Evolutionary conservation across 1,140 invertebrate genomes (phyloP), one percentile per base, ranked within the genome.

Genomic region (Chironomus striatipennis): DNA sequence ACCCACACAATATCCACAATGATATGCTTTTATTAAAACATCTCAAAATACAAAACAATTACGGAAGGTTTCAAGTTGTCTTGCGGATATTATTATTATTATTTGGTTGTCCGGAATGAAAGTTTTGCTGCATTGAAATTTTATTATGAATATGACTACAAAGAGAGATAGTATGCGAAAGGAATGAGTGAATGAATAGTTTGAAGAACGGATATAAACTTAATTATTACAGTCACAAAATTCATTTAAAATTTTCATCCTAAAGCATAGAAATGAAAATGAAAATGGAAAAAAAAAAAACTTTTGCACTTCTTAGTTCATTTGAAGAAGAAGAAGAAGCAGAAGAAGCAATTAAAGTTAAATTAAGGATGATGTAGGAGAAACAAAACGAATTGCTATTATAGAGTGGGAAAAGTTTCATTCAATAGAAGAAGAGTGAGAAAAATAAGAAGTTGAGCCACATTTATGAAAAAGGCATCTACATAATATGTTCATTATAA

Each of bases 401-500:
- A 57, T 57, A 57, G 15, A 57, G 12, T 57, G 24, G 24, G 24
- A 34, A 34, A 34, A 34, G 24, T 34, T n/a, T 57, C 47, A 12
- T n/a, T 57, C 47, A 12, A 57, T 57, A 12, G 47, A n/a, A 12
- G 47, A n/a, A 57, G 47, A 15, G 12, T 15, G 47, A 15, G 15
- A 57, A 57, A n/a, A 57, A 57, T 12, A 57, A 57, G n/a, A 57
- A 57, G 12, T 57, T 57, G 47, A 57, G 47, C 4, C 47, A 57
- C 12, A n/a, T 57, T 57, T 57, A 57, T 57, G 47, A 57, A 57
- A 57, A 57, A 57, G 47, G 47, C 47, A 57, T 57, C 47, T 57
- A 57, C 47, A 57, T 57, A 57, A 57, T 57, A 57, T 57, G 47
- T 57, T 57, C 47, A 57, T 57, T 57, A 57, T n/a, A 34, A 34